A percentile compares a stretch with the other conserved stretches of the same genome.
Evolutionary conservation across 2,888 invertebrate species (phyloP).

Genomic region (Pseudoips prasinana): DNA sequence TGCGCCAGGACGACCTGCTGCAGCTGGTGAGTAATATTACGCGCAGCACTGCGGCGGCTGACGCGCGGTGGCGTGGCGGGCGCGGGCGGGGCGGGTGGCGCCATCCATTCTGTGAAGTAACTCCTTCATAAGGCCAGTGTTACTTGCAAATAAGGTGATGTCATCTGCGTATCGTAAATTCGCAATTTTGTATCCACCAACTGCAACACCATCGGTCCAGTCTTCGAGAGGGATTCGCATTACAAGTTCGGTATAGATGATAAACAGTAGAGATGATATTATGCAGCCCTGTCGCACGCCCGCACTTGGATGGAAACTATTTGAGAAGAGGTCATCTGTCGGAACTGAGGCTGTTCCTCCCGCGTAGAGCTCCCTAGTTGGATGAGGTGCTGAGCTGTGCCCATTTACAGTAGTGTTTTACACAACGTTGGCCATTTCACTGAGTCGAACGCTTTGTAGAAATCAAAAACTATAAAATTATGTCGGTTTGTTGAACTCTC

Average conservation of each 20-base stretch:
- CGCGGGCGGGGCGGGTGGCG: constrained; percentile 69
- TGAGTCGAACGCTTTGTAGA: neutral
- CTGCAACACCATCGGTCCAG: constrained; percentile 3
- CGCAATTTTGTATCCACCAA: too few species aligned
- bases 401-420: neutral
- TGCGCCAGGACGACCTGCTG: constrained; percentile 94
- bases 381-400: neutral
- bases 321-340: neutral
- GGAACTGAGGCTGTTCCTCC: neutral
- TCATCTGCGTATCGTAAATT: too few species aligned
- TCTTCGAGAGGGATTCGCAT: constrained; percentile 1
- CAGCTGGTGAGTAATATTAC: constrained; percentile 84
- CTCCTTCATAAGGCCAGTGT: too few species aligned
- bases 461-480: constrained; percentile 4
- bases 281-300: constrained; percentile 3
- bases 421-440: neutral
- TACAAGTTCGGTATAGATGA: neutral
- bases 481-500: constrained; percentile 17
- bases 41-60: constrained; percentile 91
- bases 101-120: too few species aligned
- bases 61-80: constrained; percentile 82
- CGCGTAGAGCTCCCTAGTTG: constrained; percentile 2
- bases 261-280: neutral
- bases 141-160: too few species aligned
- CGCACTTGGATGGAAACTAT: constrained; percentile 1